Base-by-base conservation (phyloP, 2,797 vertebrate species). In the Falco berigora region DNA sequence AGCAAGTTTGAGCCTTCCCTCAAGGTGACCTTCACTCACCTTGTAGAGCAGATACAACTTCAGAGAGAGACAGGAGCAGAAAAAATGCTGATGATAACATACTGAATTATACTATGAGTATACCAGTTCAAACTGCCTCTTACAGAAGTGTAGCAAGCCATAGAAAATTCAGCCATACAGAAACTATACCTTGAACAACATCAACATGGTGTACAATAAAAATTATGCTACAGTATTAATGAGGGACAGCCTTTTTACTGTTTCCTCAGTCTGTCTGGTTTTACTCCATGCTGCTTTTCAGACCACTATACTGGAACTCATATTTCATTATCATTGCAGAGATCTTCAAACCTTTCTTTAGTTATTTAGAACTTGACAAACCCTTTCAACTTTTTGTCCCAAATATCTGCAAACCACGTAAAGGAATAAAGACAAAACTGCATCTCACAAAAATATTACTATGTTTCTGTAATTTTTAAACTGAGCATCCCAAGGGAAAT, bases 391-490 rank as follows among this genome's bases (percentile, higher is more conserved):
- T 84, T 81, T 81, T 86, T 79, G 27, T 66, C 62, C 44, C 69
- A 90, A 72, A 47, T 80, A 69, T 73, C 25, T 88, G 16, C 22
- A 78, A 88, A 62, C 4, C 14, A 27, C 11, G 3, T 72, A 64
- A 82, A 94, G 40, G 32, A 90, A 86, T 71, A 25, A 68, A 80
- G 49, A 4, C 63, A 69, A 53, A 80, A 95, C 56, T 59, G 30
- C 18, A 67, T 92, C 71, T 94, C 92, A 84, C 27, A 38, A 64
- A 72, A 94, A 90, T 91, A 92, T 92, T 94, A 72, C 58, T 95
- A 85, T 81, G 75, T 86, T 96, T 74, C 53, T 56, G 46, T 56
- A 87, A 68, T 72, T 94, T 93, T 96, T 88, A 92, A 94, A 94
- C 49, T 61, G 49, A 80, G 52, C 63, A 86, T 93, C 89, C 72